A percentile compares a stretch with the other conserved stretches of the same genome.
Conservation (phyloP, 2,113 vertebrate genomes). For the Synchiropus splendidus region DNA sequence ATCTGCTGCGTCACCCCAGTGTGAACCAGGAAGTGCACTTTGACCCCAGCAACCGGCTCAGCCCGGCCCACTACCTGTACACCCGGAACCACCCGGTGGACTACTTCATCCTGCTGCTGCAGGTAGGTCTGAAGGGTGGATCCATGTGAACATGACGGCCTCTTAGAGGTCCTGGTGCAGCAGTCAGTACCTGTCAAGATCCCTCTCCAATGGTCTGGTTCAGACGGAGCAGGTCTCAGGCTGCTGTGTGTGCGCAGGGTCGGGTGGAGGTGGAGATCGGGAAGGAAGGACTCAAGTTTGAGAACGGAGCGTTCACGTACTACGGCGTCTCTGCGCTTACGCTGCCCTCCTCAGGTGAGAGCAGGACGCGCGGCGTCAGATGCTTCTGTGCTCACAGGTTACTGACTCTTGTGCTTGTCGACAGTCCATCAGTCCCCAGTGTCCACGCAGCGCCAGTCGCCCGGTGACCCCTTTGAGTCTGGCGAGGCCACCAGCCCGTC, state of each 20-base stretch:
- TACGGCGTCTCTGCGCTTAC: constrained; percentile 82
- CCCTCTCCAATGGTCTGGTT: too few relatives aligned
- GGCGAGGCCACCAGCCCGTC: constrained; percentile 64
- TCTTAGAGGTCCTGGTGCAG: too few relatives aligned
- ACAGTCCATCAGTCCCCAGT: constrained; percentile 80
- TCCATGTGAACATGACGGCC: too few relatives aligned
- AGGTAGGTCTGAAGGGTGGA: constrained; percentile 68
- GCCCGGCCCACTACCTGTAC: constrained; percentile 79
- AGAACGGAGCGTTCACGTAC: constrained; percentile 87
- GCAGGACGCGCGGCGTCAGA: neutral
- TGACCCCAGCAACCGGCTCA: constrained; percentile 71
- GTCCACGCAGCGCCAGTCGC: constrained; percentile 61
- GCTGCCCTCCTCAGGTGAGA: constrained; percentile 76
- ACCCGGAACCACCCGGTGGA: constrained; percentile 83
- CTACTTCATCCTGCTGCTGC: constrained; percentile 85
- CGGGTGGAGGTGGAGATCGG: constrained; percentile 88
- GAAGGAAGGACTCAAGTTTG: constrained; percentile 86
- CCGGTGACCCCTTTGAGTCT: constrained; percentile 67
- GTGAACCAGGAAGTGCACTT: constrained; percentile 89
- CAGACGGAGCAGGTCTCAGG: too few relatives aligned
- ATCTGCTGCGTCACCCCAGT: constrained; percentile 80
- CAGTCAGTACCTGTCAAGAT: too few relatives aligned
- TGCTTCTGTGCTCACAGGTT: neutral
- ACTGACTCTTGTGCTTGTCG: neutral
- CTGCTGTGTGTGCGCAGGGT: too few relatives aligned